A percentile compares a stretch with the other conserved stretches of the same genome.
phyloP scores from a whole-genome alignment of 2,888 invertebrate species.

The Geotrupes spiniger region DNA sequence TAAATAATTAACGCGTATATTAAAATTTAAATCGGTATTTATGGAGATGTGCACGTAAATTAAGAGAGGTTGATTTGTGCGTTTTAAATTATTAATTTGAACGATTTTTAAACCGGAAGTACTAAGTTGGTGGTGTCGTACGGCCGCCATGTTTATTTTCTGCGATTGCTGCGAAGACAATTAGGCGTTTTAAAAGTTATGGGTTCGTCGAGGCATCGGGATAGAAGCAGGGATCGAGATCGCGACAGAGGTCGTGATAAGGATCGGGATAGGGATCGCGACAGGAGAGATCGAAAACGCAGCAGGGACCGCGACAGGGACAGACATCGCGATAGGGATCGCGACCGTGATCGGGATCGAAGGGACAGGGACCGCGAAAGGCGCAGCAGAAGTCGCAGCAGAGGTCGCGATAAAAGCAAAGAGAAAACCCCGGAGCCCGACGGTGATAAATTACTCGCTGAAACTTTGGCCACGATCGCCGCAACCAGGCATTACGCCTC shows the following conservation, averaged over 20 bases:
- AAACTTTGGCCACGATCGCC: conserved; percentile 51
- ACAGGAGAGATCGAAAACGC: conserved; percentile 26
- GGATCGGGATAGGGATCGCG: conserved; percentile 34
- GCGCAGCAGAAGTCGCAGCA: conserved; percentile 33
- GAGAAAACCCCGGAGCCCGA: conserved; percentile 43
- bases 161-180: background rate
- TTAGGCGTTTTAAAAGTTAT: conserved; percentile 36
- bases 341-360: conserved; percentile 40
- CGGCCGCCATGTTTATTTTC: background rate
- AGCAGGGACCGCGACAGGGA: conserved; percentile 31
- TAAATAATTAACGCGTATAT: no score
- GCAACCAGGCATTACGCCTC: conserved; percentile 56
- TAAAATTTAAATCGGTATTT: no score
- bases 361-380: conserved; percentile 38
- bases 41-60: no score
- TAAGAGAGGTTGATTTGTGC: no score
- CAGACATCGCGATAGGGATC: conserved; percentile 45
- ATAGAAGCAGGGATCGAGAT: conserved; percentile 52
- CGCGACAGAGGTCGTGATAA: conserved; percentile 25
- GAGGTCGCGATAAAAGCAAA: conserved; percentile 41
- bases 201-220: conserved; percentile 57
- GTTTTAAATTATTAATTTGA: no score
- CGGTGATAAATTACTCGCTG: conserved; percentile 52
- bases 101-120: no score
- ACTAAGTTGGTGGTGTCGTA: no score